These are phyloP conservation scores for pig (Sus scrofa) DNA, from an alignment of 2,113 vertebrate genomes.

Conservation along the genomic window DNA sequence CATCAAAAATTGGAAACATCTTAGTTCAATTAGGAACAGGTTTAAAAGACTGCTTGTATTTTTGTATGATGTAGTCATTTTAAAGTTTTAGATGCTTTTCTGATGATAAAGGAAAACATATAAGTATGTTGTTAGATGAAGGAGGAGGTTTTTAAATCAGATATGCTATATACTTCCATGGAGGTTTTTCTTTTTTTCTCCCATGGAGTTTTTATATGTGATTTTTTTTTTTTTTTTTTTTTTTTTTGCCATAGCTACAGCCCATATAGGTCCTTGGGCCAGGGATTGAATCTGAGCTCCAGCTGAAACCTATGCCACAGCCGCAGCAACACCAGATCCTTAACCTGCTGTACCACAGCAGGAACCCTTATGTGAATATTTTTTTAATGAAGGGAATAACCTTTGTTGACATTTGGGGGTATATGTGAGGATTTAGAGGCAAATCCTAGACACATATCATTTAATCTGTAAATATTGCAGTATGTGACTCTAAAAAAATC, in stretches of 20 bases:
- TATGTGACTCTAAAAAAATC: background rate
- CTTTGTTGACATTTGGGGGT: background rate
- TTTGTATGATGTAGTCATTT: background rate
- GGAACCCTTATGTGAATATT: too few relatives aligned
- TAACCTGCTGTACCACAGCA: too few relatives aligned
- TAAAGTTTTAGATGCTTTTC: slow-evolving; percentile 3
- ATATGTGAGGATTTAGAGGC: background rate
- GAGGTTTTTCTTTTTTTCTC: too few relatives aligned
- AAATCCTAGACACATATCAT: background rate
- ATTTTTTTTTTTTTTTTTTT: too few relatives aligned
- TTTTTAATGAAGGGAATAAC: slow-evolving; percentile 29
- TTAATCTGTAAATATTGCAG: background rate
- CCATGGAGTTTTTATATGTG: background rate
- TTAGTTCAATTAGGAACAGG: background rate
- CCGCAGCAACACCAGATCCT: too few relatives aligned
- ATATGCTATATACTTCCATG: background rate
- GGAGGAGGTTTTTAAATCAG: background rate
- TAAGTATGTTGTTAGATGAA: slow-evolving; percentile 29
- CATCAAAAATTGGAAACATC: background rate
- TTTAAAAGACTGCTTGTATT: background rate
- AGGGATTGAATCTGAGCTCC: too few relatives aligned
- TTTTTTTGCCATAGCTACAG: too few relatives aligned
- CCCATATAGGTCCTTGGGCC: too few relatives aligned
- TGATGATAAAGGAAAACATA: slow-evolving; percentile 1
- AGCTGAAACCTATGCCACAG: too few relatives aligned